Evolutionary conservation across 2,888 invertebrate genomes (phyloP), one percentile per base, ranked within the genome.

Genomic region (Metacarcinus magister): DNA sequence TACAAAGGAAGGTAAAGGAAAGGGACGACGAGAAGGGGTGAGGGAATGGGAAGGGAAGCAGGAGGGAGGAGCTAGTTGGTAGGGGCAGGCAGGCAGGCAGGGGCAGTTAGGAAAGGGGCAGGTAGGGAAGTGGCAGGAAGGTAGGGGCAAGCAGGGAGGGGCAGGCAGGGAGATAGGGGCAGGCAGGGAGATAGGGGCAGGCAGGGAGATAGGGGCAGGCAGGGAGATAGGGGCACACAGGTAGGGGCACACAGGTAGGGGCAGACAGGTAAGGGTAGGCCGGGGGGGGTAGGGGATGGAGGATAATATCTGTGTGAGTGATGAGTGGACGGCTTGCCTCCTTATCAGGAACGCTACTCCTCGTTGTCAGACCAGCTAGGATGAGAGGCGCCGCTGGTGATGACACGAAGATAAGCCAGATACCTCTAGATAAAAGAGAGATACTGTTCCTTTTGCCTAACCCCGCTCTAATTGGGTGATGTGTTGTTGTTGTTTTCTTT

Each of bases 331-430:
- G 75, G 43, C 75, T 4, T 82, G 75, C 39, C 60, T 8, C 32
- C 43, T 75, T 93, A 93, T 93, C 93, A 54, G n/a, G 4, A 10
- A 39, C 19, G 43, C 39, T 44, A 44, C 93, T 48, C 43, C 4
- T 93, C n/a, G 44, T 43, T 32, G 43, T 32, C 32, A 92, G 93
- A 93, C 19, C 43, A 39, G 23, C 43, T 23, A 39, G 75, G 93
- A 93, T 93, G 93, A 93, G 43, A 93, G 75, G 75, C 43, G 75
- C 93, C 93, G 93, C 67, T 48, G 93, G n/a, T 93, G 93, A 75
- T 32, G 93, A 93, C 75, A 75, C 82, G 75, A 10, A 67, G 93
- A 93, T 93, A 93, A 93, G 93, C 16, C 13, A 75, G 93, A 75
- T 67, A 93, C 93, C 44, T 75, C 3, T 5, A 43, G 93, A 93